phyloP scores from a whole-genome alignment of 2,113 vertebrate species.

The Phyllopteryx taeniolatus region DNA sequence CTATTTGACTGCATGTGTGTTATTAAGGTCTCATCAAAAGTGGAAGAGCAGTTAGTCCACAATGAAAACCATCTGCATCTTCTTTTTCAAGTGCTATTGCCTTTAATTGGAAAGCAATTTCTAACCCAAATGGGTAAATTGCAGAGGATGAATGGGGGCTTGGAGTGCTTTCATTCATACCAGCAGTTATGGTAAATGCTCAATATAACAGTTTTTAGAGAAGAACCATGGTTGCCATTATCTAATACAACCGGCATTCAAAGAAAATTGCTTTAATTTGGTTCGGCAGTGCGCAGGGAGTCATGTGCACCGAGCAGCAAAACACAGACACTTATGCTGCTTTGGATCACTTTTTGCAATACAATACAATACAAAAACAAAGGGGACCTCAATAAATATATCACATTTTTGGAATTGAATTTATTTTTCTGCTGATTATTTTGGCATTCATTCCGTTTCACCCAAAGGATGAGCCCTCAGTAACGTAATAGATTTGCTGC shows the following conservation, averaged over 20 bases:
- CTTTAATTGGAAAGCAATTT: constrained; percentile 53
- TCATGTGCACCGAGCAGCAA: constrained; percentile 29
- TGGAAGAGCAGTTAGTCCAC: constrained; percentile 16
- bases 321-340: constrained; percentile 29
- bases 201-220: background rate
- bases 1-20: constrained; percentile 27
- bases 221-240: constrained; percentile 16
- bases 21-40: constrained; percentile 19
- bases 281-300: background rate
- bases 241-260: constrained; percentile 9
- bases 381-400: background rate
- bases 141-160: constrained; percentile 33
- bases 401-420: background rate
- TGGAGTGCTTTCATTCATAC: constrained; percentile 34
- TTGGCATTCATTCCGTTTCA: background rate
- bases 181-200: constrained; percentile 40
- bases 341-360: background rate
- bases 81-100: constrained; percentile 37
- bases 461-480: background rate
- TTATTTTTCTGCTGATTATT: background rate
- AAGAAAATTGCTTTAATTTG: constrained; percentile 24
- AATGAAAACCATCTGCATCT: background rate
- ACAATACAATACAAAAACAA: background rate
- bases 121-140: constrained; percentile 58
- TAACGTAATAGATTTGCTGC: background rate